Base-by-base conservation (phyloP, 2,888 invertebrate genomes). In the Phengaris alcon region DNA sequence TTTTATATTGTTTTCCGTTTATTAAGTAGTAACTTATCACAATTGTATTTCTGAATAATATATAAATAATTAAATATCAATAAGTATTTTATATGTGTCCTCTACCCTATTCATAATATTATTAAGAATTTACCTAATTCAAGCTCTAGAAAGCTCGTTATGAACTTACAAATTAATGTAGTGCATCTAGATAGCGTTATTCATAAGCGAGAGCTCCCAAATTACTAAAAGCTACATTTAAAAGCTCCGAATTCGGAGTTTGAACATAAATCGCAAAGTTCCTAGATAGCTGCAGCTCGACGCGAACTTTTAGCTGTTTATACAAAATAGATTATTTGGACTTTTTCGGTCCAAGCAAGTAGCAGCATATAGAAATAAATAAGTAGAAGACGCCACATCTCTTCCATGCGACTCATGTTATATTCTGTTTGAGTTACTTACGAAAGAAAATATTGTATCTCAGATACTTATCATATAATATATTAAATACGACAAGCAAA, bases 191-290 rank as follows among this genome's bases (percentile, higher is more conserved):
- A 48, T 69, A 48, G 69, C 46, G 46, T 69, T 72, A 70, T 22
- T 72, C 51, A 72, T 72, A 52, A 54, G 52, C 72, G 35, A 72
- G 54, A 72, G 22, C 52, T 54, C 72, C 59, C 46, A 48, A 52
- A 72, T 52, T 72, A 54, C 69, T 48, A 48, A 72, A 72, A 72
- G 72, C 72, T 72, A 52, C 72, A 52, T 72, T 54, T 72, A 72
- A 72, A 72, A 72, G 72, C 72, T 54, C 72, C 52, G 35, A 51
- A 72, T 54, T 22, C 13, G 72, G 72, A 35, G 48, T 70, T 52
- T 35, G 72, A 22, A 52, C 72, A 72, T 72, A 72, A 72, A 72
- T 72, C 72, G 22, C 13, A 0, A 52, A 72, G 52, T 52, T 72
- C 22, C 10, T 22, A 13, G 72, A 54, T 54, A 52, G 52, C 46